Evolutionary conservation across 2,888 invertebrate species (phyloP), one percentile per base, ranked within the genome.

Genomic region (Podabrus alpinus): DNA sequence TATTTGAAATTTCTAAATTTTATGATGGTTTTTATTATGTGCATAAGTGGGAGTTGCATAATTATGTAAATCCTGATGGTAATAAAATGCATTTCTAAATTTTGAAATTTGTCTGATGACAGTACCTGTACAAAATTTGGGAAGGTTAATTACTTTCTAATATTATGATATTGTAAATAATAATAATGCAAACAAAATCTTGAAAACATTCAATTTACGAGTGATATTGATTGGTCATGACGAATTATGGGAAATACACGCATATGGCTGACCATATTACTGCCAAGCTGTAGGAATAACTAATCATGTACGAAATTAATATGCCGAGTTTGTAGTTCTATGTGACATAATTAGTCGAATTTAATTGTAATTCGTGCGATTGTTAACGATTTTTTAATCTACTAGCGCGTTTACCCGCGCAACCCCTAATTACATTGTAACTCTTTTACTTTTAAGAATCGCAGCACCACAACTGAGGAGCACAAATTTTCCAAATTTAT

Each of bases 291-390:
- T 77, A 77, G 66, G 78, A 77, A 80, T 79, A 77, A 74, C 78
- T 77, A 79, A 79, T 78, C 77, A 78, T 78, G 77, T 77, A 60
- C 59, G 72, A 73, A 67, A 79, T 80, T 80, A 80, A 79, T 79
- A 79, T 79, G 79, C 80, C 74, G 62, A 67, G 75, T 76, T 70
- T 64, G 79, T 78, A 76, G 69, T 72, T 66, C 74, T 75, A 75
- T 71, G 70, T 69, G 77, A 77, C 68, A 79, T 79, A 79, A 80
- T 79, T 78, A 77, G 73, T 77, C 75, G 78, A 80, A 79, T 79
- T 78, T 78, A 78, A 80, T 78, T 79, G 75, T 68, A 72, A 76
- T 74, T 79, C 72, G 60, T 67, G 69, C 67, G 67, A 24, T 19
- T 15, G 21, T 17, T 21, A 25, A 66, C 21, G 19, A 66, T 15